phyloP scores from a whole-genome alignment of 2,797 vertebrate species.

The Pterois miles region DNA sequence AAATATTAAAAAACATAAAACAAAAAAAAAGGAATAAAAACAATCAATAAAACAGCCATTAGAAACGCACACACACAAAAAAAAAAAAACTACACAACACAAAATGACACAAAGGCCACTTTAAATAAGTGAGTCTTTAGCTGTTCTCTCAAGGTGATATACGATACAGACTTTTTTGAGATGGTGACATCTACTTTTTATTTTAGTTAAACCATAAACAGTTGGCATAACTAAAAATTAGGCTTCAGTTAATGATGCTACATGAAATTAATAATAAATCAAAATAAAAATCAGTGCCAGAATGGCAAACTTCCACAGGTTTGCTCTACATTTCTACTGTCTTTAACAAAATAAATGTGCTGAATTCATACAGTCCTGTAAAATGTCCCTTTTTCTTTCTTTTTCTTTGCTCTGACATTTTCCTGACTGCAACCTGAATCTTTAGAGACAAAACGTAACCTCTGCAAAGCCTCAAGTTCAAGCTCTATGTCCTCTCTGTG shows the following conservation, averaged over 20 bases:
- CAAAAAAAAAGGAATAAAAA: no score
- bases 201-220: not conserved
- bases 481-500: constrained; percentile 23
- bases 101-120: no score
- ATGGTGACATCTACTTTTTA: not conserved
- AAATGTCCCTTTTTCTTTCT: not conserved
- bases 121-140: no score
- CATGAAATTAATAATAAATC: not conserved
- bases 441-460: not conserved
- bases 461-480: constrained; percentile 21
- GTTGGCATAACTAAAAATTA: not conserved
- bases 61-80: no score
- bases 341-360: not conserved
- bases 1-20: no score
- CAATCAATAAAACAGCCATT: no score
- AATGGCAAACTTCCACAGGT: not conserved
- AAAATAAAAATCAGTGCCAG: not conserved
- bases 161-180: not conserved
- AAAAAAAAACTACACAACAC: no score
- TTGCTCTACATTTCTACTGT: not conserved
- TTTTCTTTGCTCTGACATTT: constrained; percentile 14
- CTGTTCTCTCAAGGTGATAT: not conserved
- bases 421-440: not conserved
- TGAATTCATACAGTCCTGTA: not conserved
- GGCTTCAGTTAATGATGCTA: not conserved